Evolutionary conservation across 2,113 vertebrate genomes (phyloP).

Genomic region (Conger conger): DNA sequence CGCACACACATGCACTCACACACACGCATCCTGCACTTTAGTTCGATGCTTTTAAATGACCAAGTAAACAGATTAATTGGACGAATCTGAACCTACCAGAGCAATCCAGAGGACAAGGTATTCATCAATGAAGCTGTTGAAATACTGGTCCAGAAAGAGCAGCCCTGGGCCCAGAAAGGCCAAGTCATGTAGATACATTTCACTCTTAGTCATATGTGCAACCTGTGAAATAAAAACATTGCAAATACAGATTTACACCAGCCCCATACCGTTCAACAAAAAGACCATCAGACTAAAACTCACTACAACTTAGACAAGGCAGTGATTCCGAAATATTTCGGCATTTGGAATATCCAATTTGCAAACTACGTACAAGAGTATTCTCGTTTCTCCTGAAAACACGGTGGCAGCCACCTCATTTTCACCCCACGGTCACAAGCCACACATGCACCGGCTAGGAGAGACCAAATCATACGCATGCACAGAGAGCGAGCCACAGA

Average conservation of each 20-base stretch:
- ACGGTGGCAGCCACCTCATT: too few species aligned
- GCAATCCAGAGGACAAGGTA: constrained; percentile 84
- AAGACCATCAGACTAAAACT: too few species aligned
- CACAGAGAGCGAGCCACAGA: too few species aligned
- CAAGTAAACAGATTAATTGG: neutral
- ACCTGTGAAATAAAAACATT: constrained; percentile 62
- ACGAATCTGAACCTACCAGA: constrained; percentile 67
- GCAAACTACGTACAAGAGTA: too few species aligned
- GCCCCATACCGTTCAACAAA: neutral
- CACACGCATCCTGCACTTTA: neutral
- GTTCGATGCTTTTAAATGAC: neutral
- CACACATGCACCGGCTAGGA: too few species aligned
- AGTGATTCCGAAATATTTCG: too few species aligned
- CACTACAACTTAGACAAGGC: too few species aligned
- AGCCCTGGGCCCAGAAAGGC: constrained; percentile 82
- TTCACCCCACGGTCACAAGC: too few species aligned
- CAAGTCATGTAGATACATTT: constrained; percentile 82
- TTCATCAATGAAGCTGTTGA: constrained; percentile 84
- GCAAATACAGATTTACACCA: neutral
- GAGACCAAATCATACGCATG: too few species aligned
- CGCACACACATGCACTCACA: neutral
- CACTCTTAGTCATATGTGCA: constrained; percentile 88
- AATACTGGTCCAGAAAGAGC: constrained; percentile 82
- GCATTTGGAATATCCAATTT: too few species aligned
- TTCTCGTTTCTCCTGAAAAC: too few species aligned